Conservation (phyloP, 2,113 vertebrate species). For the Gadus chalcogrammus region DNA sequence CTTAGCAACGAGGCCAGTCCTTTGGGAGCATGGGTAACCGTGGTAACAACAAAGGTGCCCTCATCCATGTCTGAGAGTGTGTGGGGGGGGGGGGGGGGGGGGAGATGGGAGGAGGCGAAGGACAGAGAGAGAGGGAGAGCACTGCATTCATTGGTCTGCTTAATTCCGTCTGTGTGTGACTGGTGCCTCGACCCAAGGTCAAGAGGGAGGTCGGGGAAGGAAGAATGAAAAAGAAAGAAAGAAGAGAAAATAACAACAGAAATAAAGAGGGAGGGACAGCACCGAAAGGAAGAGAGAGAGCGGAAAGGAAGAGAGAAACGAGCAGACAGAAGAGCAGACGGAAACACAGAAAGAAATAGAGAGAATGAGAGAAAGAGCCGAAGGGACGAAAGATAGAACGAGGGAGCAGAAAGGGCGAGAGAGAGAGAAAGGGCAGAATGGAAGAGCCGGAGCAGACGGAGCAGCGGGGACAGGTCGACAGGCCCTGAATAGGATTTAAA, state of each 20-base stretch:
- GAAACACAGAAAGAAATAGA: background rate
- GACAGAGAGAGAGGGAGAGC: constrained; percentile 1
- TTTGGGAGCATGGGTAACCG: constrained; percentile 22
- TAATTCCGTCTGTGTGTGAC: constrained; percentile 29
- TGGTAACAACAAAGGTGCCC: constrained; percentile 37
- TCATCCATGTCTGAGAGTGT: constrained; percentile 15
- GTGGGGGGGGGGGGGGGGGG: no score
- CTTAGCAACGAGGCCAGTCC: constrained; percentile 21
- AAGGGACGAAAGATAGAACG: no score
- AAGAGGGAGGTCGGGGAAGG: constrained; percentile 5
- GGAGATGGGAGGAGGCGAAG: background rate
- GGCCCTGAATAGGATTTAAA: constrained; percentile 17
- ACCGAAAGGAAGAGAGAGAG: no score
- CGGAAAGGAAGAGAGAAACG: no score
- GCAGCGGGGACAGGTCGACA: no score
- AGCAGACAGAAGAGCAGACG: no score
- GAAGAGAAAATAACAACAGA: background rate
- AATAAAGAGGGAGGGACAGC: no score
- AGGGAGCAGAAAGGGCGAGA: no score
- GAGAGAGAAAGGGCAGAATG: no score
- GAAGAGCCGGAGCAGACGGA: no score
- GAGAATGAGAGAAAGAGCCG: background rate
- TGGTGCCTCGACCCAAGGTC: constrained; percentile 18
- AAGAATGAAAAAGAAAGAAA: background rate
- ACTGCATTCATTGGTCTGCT: constrained; percentile 31